Evolutionary conservation across 2,113 vertebrate genomes (phyloP), one percentile per base, ranked within the genome.

Genomic region (Chionis minor): DNA sequence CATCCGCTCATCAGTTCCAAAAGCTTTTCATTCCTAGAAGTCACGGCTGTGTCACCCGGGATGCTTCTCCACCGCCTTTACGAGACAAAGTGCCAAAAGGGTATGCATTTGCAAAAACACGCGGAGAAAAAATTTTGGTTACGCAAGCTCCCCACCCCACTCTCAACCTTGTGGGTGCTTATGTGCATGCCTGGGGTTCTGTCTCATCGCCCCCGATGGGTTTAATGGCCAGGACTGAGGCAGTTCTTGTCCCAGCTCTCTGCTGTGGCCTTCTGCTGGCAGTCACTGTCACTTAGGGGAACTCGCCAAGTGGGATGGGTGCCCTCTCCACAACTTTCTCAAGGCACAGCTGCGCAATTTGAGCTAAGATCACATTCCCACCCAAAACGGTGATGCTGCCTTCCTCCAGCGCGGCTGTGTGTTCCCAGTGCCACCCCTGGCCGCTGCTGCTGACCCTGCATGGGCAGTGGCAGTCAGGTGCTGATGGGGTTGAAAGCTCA

Each of bases 281-380:
- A 40, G 78, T 45, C 30, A 45, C 56, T 0, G 1, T 14, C 81
- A 61, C 61, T 14, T 28, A 45, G 45, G 40, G 73, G 44, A 63
- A 18, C 47, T 28, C 2, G 0, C 1, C 0, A 18, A 61, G n/a
- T 9, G 24, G 22, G 32, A 7, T 54, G n/a, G 4, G 5, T 77
- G 47, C 47, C 7, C 3, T 59, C 17, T 33, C 23, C 35, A 52
- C n/a, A 75, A 14, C 47, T 79, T 67, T 59, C 52, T 72, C 22
- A 21, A 63, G 56, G 45, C 22, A 45, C 3, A 49, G 45, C 6
- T 19, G 55, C 70, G 33, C 15, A 70, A 2, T 2, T 28, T 21
- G 35, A 28, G 23, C 20, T 35, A 27, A 72, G 71, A 5, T 2
- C 61, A 59, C 40, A 15, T 49, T 75, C 12, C 28, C 12, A 8